Base-by-base conservation (phyloP, 1,140 invertebrate genomes). In the Zeugodacus cucurbitae region DNA sequence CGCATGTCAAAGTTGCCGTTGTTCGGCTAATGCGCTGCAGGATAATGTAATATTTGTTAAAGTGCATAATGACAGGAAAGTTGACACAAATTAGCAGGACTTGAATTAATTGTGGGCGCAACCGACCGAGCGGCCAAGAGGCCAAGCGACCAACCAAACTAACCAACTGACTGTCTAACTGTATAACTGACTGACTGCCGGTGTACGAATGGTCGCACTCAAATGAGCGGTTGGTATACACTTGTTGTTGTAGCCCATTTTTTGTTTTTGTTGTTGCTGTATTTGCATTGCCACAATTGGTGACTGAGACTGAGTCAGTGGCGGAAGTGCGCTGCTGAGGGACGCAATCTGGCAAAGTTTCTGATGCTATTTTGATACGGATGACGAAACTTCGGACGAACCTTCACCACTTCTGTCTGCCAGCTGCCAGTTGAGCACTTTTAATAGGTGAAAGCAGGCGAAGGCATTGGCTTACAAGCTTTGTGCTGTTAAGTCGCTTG, bases 51-150 rank as follows among this genome's bases (percentile, higher is more conserved):
- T 91, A 91, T 91, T 92, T 92, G 89, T 89, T 90, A 78, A 91
- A 92, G 91, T 92, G 91, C 90, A 92, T 92, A 92, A 92, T 92
- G 91, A 92, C 91, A 92, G 91, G 89, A 92, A 92, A 92, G 91
- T 92, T 92, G 91, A 90, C 90, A 90, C 90, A 92, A 92, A 92
- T 92, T 92, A 92, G 91, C 90, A 90, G 89, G 88, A 90, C 90
- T 92, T 91, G 91, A 90, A 92, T 91, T 92, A 91, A 91, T 92
- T 91, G 92, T 58, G 85, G 85, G 22, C 32, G 74, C 74, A 82
- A 82, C 74, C 74, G 14, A 48, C 41, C 74, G n/a, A 44, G 14
- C 41, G 37, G 41, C 14, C 3, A 32, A 14, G 7, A 5, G 62
- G 14, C 62, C 14, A 7, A 22, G 17, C 32, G 70, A 48, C 74